Conservation (phyloP, 2,888 invertebrate genomes). For the Melanchra persicariae region DNA sequence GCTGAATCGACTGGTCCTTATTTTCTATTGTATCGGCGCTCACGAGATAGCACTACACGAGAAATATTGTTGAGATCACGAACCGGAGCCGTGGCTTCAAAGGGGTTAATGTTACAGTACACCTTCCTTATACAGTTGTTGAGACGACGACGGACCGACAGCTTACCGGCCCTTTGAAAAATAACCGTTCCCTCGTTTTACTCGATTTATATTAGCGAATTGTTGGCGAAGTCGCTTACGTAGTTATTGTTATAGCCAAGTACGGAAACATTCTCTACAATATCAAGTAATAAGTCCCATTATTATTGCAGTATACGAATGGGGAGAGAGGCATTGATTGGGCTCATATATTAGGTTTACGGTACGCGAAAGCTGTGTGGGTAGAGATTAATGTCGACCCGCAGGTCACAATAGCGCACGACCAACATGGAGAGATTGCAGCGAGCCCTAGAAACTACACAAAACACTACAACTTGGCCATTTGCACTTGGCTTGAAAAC, state of each 20-base stretch:
- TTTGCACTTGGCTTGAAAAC: constrained; percentile 21
- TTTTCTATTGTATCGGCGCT: constrained; percentile 54
- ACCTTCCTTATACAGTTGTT: constrained; percentile 75
- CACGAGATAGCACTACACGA: constrained; percentile 64
- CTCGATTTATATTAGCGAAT: constrained; percentile 55
- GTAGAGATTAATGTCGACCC: constrained; percentile 73
- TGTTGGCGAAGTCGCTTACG: constrained; percentile 26
- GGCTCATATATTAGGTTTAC: constrained; percentile 63
- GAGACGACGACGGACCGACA: constrained; percentile 65
- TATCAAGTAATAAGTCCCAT: constrained; percentile 18
- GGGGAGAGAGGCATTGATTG: constrained; percentile 45
- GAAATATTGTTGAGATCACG: constrained; percentile 72
- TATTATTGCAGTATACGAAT: constrained; percentile 47
- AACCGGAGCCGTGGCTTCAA: constrained; percentile 74
- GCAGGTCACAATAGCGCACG: constrained; percentile 70
- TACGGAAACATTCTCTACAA: constrained; percentile 34
- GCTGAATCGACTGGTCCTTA: constrained; percentile 27
- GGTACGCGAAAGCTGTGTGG: constrained; percentile 72
- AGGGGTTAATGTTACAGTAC: constrained; percentile 81
- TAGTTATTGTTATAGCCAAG: constrained; percentile 37
- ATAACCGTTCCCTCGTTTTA: constrained; percentile 68
- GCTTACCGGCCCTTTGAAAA: constrained; percentile 74
- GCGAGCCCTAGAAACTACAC: constrained; percentile 64
- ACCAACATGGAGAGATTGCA: constrained; percentile 70
- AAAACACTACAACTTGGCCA: constrained; percentile 53